These are phyloP conservation scores for Zosterops borbonicus DNA, from an alignment of 2,113 vertebrate species.

Conservation along the genomic window DNA sequence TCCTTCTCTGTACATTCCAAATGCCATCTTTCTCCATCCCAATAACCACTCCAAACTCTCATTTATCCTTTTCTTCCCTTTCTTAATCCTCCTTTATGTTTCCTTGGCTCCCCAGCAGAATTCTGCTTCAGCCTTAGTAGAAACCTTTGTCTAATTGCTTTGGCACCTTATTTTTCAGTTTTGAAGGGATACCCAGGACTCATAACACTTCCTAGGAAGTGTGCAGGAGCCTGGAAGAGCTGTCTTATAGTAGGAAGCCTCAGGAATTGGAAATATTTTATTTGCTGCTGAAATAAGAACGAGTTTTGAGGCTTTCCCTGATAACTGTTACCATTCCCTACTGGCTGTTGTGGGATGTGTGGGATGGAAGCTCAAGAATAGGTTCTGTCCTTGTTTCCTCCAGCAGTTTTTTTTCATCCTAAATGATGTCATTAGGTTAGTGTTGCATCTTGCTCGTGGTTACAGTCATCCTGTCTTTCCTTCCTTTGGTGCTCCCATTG, in stretches of 20 bases:
- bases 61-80: not conserved
- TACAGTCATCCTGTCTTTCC: constrained; percentile 29
- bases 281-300: not conserved
- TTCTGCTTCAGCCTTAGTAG: not conserved
- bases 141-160: not conserved
- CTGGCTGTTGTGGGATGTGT: not conserved
- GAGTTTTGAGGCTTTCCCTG: not conserved
- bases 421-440: not conserved
- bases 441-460: constrained; percentile 30
- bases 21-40: not conserved
- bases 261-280: not conserved
- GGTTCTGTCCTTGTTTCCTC: not conserved
- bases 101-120: not conserved
- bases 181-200: not conserved
- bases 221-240: not conserved
- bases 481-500: not conserved
- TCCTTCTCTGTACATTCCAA: not conserved
- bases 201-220: not conserved
- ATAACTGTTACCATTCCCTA: not conserved
- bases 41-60: not conserved
- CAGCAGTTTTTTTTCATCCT: not conserved
- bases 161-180: not conserved
- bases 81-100: not conserved
- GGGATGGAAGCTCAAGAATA: not conserved
- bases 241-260: not conserved